These are phyloP conservation scores for Acomys russatus DNA, from an alignment of 2,797 vertebrate genomes.

Conservation along the genomic window DNA sequence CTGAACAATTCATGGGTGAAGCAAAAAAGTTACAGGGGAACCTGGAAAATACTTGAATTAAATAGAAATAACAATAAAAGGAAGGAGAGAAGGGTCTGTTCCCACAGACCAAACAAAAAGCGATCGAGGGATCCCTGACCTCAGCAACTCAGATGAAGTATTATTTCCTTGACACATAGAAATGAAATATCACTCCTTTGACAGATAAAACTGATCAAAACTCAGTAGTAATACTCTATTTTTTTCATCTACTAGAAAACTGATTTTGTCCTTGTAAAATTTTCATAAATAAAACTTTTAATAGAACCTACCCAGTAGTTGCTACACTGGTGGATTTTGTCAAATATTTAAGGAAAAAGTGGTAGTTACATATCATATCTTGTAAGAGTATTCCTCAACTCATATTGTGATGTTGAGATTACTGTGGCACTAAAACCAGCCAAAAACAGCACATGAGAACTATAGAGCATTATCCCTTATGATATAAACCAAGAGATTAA, in stretches of 20 bases:
- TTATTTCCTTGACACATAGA: background rate
- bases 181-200: background rate
- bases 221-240: background rate
- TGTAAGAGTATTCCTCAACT: background rate
- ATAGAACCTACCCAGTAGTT: background rate
- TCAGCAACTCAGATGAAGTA: background rate
- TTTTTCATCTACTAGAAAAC: background rate
- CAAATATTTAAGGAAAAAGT: conserved; percentile 2
- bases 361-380: background rate
- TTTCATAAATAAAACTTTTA: background rate
- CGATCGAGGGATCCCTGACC: background rate
- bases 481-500: background rate
- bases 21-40: background rate
- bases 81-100: background rate
- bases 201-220: background rate
- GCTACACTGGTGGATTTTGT: background rate
- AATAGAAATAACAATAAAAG: background rate
- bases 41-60: background rate
- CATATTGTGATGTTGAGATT: background rate
- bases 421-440: background rate
- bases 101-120: background rate
- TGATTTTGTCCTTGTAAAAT: background rate
- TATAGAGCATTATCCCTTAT: background rate
- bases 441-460: background rate
- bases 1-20: background rate